Percentiles rank a stretch among this genome's conserved stretches.
Evolutionary conservation across 2,888 invertebrate genomes (phyloP).

Genomic region (Stramonita haemastoma): DNA sequence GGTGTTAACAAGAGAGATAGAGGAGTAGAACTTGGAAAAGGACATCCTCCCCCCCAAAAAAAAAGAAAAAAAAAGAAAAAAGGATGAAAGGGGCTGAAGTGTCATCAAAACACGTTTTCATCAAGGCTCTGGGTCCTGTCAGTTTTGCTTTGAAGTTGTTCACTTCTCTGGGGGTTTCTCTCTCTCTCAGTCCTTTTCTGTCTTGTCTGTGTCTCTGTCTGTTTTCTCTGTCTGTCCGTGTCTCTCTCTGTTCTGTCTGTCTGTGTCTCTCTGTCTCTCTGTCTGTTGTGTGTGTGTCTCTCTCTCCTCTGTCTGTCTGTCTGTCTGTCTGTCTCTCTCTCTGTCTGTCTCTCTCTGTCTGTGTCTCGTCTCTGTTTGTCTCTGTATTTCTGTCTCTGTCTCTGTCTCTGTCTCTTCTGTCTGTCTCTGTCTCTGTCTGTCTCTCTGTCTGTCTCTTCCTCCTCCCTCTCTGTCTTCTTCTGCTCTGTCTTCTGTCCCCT

Average conservation of each 20-base stretch:
- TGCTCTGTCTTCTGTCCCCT: too few species aligned
- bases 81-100: too few species aligned
- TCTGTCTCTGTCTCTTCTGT: not conserved
- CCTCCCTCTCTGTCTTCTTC: too few species aligned
- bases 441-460: too few species aligned
- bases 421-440: not conserved
- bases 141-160: not conserved
- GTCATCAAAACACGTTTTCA: too few species aligned
- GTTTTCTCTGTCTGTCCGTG: not conserved
- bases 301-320: not conserved
- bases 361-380: not conserved
- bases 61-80: too few species aligned
- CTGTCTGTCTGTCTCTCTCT: not conserved
- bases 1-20: too few species aligned
- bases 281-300: not conserved
- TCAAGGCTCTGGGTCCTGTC: not conserved
- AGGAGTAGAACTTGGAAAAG: too few species aligned
- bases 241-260: not conserved
- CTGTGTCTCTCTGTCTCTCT: not conserved
- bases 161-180: not conserved
- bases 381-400: not conserved
- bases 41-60: too few species aligned
- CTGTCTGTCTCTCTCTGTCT: not conserved
- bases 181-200: not conserved
- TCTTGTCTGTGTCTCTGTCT: not conserved